phyloP scores from a whole-genome alignment of 2,797 vertebrate species.

The Tokudaia muenninki region DNA sequence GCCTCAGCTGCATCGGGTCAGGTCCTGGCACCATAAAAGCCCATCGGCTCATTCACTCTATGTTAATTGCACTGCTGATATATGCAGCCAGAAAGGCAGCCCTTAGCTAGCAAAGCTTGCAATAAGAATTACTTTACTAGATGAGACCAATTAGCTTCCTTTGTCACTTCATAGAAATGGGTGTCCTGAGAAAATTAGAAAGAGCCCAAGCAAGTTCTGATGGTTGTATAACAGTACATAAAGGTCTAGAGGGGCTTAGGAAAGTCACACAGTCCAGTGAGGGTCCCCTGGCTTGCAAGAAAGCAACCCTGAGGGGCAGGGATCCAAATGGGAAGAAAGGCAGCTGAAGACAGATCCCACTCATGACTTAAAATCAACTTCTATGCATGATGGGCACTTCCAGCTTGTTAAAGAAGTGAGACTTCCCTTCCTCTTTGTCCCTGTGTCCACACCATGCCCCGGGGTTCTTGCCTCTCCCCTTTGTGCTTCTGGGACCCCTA shows the following conservation, averaged over 20 bases:
- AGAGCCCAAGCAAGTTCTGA: neutral
- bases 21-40: neutral
- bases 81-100: neutral
- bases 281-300: neutral
- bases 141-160: slow-evolving; percentile 54
- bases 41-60: neutral
- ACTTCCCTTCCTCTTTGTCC: neutral
- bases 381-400: neutral
- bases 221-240: neutral
- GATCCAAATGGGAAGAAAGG: neutral
- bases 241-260: neutral
- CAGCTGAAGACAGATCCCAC: neutral
- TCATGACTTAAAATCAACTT: neutral
- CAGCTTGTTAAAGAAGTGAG: neutral
- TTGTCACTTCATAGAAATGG: slow-evolving; percentile 41
- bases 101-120: neutral
- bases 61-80: neutral
- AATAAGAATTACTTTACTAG: slow-evolving; percentile 42
- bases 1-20: neutral
- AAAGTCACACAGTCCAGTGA: neutral
- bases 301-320: neutral
- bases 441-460: neutral
- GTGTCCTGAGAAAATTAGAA: slow-evolving; percentile 1
- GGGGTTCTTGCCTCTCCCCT: neutral
- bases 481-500: neutral